Base-by-base conservation (phyloP, 2,888 invertebrate genomes). In the Tridacna gigas region DNA sequence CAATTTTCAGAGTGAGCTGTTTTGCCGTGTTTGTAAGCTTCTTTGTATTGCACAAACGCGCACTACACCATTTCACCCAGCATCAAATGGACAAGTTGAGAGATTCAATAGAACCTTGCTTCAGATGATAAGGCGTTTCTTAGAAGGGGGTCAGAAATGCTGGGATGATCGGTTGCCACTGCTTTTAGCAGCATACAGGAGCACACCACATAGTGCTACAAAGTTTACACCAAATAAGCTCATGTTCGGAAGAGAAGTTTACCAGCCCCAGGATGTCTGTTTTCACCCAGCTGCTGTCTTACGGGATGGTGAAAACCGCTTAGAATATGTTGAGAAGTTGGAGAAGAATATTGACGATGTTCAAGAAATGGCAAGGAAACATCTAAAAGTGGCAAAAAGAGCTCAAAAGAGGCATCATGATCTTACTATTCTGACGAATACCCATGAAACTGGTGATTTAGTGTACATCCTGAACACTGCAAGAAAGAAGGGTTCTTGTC, bases 71-170 rank as follows among this genome's bases (percentile, higher is more conserved):
- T 73, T 79, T 66, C 28, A 80, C n/a, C 84, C 82, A 47, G 82
- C 82, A 51, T 77, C 82, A n/a, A 86, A 86, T 74, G 84, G 80
- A 20, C 60, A 56, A 51, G 83, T 86, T 22, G 81, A 73, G 61
- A 2, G 69, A 7, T 61, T 47, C 56, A 77, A 51, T 45, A 22
- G 71, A 18, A 67, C 60, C 26, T 25, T 66, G 9, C 11, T 20
- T 37, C 20, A 45, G 25, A 48, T 28, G 79, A n/a, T 61, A n/a
- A 15, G 48, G 9, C n/a, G 7, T 18, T 66, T 66, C 45, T 28
- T 47, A 7, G 26, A 69, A 12, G 45, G 15, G n/a, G 45, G 45
- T 69, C n/a, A 0, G 4, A 45, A 13, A 13, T 47, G 79, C 28
- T 82, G 82, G 82, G 82, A 82, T 45, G 3, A 71, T 15, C 63